A percentile compares a stretch with the other conserved stretches of the same genome.
Evolutionary conservation across 2,888 invertebrate genomes (phyloP).

Genomic region (Parascotia fuliginaria): DNA sequence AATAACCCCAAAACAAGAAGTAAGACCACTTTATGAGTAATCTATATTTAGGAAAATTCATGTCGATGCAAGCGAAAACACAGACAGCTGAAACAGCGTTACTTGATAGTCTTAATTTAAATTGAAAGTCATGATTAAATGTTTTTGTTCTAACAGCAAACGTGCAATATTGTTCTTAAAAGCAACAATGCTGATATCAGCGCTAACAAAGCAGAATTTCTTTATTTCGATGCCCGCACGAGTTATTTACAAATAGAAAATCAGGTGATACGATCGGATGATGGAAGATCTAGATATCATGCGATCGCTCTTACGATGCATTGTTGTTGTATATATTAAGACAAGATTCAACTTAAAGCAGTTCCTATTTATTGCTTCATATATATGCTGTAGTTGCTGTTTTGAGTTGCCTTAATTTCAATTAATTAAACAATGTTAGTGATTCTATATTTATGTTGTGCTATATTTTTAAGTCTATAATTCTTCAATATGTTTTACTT

Average conservation of each 20-base stretch:
- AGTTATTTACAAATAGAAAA: conserved; percentile 6
- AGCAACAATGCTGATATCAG: not conserved
- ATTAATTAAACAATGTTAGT: no score
- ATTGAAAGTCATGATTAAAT: conserved; percentile 1
- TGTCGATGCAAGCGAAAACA: not conserved
- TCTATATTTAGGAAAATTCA: no score
- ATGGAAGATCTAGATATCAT: conserved; percentile 3
- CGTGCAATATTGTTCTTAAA: not conserved
- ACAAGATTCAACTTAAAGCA: not conserved
- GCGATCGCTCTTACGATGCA: not conserved
- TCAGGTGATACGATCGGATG: conserved; percentile 12
- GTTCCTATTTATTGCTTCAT: no score
- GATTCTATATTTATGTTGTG: no score
- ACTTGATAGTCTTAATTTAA: not conserved
- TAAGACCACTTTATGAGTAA: no score
- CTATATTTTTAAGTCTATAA: no score
- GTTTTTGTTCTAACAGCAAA: not conserved
- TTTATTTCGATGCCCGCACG: not conserved
- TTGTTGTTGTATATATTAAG: not conserved
- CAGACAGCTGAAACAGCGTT: conserved; percentile 1
- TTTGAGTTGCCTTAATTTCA: no score
- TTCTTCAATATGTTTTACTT: no score
- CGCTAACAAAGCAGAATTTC: conserved; percentile 1
- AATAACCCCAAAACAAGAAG: no score
- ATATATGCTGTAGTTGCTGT: not conserved